A percentile compares a stretch with the other conserved stretches of the same genome.
These are phyloP conservation scores for Meandrusa payeni DNA, from an alignment of 2,888 invertebrate genomes.

Conservation along the genomic window DNA sequence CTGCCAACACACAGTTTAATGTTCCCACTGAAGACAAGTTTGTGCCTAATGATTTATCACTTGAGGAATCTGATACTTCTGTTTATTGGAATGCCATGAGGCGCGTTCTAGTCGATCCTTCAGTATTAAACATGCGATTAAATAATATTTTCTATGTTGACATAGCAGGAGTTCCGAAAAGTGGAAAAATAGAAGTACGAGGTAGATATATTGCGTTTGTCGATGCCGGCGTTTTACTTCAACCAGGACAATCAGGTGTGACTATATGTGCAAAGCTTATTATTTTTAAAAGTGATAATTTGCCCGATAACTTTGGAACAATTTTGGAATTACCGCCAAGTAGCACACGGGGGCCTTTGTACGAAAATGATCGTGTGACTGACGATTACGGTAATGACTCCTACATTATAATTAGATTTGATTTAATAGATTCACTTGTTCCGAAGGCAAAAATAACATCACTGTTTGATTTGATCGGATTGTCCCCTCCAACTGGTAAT, in stretches of 20 bases:
- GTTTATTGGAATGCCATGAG: constrained; percentile 66
- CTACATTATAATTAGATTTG: constrained; percentile 56
- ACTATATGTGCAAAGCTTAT: constrained; percentile 49
- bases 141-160: constrained; percentile 52
- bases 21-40: constrained; percentile 53
- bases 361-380: constrained; percentile 42
- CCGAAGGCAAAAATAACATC: constrained; percentile 47
- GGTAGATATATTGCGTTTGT: constrained; percentile 62
- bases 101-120: constrained; percentile 57
- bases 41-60: constrained; percentile 46
- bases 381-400: constrained; percentile 56
- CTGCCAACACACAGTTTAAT: constrained; percentile 47
- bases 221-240: constrained; percentile 54
- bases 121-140: constrained; percentile 42
- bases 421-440: constrained; percentile 52
- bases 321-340: constrained; percentile 57
- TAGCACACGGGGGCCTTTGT: constrained; percentile 58
- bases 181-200: constrained; percentile 59
- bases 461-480: constrained; percentile 53
- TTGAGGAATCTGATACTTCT: constrained; percentile 33
- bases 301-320: constrained; percentile 44
- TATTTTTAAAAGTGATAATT: constrained; percentile 46
- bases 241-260: constrained; percentile 54
- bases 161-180: constrained; percentile 61
- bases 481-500: constrained; percentile 40